phyloP scores from a whole-genome alignment of 1,140 invertebrate species.

The Ooceraea biroi region DNA sequence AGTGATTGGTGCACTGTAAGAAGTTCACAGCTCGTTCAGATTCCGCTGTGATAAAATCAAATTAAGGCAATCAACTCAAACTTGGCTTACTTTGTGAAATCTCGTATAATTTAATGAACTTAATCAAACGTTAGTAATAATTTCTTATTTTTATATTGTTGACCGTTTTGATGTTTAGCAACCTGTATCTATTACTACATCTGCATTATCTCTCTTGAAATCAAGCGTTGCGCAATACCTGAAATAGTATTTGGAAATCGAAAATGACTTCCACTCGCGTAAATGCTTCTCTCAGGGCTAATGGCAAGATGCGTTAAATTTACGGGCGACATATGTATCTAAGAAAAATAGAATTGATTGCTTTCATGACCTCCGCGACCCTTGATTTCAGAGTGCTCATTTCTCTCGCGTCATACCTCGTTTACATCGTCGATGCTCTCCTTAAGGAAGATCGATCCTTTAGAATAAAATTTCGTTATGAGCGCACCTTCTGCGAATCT shows the following conservation, averaged over 20 bases:
- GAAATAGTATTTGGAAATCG: not conserved
- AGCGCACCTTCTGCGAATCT: conserved; percentile 48
- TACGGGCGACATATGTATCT: conserved; percentile 36
- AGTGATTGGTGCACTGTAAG: not conserved
- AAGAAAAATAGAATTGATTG: conserved; percentile 59
- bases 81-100: not conserved
- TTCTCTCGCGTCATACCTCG: conserved; percentile 65
- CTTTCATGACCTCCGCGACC: conserved; percentile 25
- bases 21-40: not conserved
- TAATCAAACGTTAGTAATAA: not conserved
- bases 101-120: not conserved
- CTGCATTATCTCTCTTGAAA: not conserved
- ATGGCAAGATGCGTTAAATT: conserved; percentile 39
- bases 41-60: not conserved
- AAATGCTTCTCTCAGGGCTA: conserved; percentile 5
- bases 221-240: not conserved
- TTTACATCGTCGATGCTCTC: conserved; percentile 64
- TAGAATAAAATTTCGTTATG: conserved; percentile 67
- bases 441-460: conserved; percentile 67
- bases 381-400: conserved; percentile 70
- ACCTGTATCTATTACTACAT: not conserved
- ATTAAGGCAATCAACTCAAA: not conserved
- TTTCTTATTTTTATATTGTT: not conserved
- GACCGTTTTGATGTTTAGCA: not conserved
- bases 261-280: not conserved